Conservation (phyloP, 2,797 vertebrate genomes). For the Acrossocheilus wenchowensis region DNA sequence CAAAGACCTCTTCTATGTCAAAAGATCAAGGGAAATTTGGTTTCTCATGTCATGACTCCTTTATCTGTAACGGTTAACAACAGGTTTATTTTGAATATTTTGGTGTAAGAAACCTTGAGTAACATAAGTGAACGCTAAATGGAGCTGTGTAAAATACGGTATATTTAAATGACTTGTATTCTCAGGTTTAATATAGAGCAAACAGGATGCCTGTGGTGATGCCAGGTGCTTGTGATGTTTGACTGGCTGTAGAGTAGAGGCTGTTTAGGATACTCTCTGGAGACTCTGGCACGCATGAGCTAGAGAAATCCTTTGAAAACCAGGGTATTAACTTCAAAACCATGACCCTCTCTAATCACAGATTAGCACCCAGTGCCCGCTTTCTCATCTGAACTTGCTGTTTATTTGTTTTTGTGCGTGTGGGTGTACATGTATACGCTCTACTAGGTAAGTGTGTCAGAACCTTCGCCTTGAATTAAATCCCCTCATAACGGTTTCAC, state of each 20-base stretch:
- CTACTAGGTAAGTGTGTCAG: slow-evolving; percentile 40
- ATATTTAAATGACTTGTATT: neutral
- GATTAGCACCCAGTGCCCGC: slow-evolving; percentile 69
- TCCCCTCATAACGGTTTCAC: slow-evolving; percentile 22
- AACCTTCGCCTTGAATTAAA: slow-evolving; percentile 34
- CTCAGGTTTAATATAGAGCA: neutral
- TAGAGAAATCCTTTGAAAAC: slow-evolving; percentile 50
- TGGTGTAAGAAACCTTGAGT: neutral
- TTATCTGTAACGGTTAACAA: neutral
- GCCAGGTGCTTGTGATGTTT: slow-evolving; percentile 26
- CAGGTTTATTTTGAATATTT: neutral
- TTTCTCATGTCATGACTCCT: too few species aligned
- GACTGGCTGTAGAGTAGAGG: slow-evolving; percentile 21
- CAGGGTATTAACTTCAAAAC: slow-evolving; percentile 70
- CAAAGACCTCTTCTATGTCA: too few species aligned
- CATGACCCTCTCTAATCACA: slow-evolving; percentile 70
- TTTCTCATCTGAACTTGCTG: slow-evolving; percentile 42
- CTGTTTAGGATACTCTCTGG: slow-evolving; percentile 31
- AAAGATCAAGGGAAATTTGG: too few species aligned
- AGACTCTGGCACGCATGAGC: slow-evolving; percentile 9
- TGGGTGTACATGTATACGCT: slow-evolving; percentile 12
- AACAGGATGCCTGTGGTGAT: slow-evolving; percentile 6
- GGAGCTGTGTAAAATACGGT: neutral
- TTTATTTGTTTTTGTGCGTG: slow-evolving; percentile 57
- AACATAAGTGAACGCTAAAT: neutral